Evolutionary conservation across 2,113 vertebrate genomes (phyloP), one percentile per base, ranked within the genome.

Genomic region (Myotis lucifugus): DNA sequence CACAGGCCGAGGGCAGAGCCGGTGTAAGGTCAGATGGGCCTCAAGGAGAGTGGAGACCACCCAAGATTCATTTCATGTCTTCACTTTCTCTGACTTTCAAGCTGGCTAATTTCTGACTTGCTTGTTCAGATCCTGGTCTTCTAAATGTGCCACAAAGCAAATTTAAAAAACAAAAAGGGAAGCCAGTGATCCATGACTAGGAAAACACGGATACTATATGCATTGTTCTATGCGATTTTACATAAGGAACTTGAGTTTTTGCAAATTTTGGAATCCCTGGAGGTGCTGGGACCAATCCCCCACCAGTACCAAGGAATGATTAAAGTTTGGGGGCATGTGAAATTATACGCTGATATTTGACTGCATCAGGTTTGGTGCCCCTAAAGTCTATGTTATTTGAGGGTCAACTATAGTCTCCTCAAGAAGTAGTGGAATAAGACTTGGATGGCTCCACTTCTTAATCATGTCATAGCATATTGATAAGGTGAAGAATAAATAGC

Each of bases 401-500:
- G 6, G 14, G 37, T 82, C 54, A 82, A 42, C 14, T 42, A 9
- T 42, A 29, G 83, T 67, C 23, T 59, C 10, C 56, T 67, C 32
- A 69, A 27, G 34, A 79, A 74, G 19, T n/a, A 91, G 97, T 83
- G 66, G 73, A 61, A 2, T 25, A 94, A 90, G 23, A 69, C 14
- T 54, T 81, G 3, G 19, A 61, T 87, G 88, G 17, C 0, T 90
- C 88, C 70, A 95, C 76, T 93, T 78, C 32, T 61, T 97, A 37
- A 73, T 32, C 7, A 73, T 95, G 95, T 88, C 67, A 1, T 76
- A 84, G 74, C 46, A 14, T 4, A 91, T 50, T 93, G 56, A 34
- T 94, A 96, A 95, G 83, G 88, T 83, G 88, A 32, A 70, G 54
- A 81, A 6, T 78, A 96, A 56, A 82, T 0, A 88, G 42, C 34